Evolutionary conservation across 92 coral and sea anemone species (phyloP).

Genomic region (Epizoanthus fatuus): DNA sequence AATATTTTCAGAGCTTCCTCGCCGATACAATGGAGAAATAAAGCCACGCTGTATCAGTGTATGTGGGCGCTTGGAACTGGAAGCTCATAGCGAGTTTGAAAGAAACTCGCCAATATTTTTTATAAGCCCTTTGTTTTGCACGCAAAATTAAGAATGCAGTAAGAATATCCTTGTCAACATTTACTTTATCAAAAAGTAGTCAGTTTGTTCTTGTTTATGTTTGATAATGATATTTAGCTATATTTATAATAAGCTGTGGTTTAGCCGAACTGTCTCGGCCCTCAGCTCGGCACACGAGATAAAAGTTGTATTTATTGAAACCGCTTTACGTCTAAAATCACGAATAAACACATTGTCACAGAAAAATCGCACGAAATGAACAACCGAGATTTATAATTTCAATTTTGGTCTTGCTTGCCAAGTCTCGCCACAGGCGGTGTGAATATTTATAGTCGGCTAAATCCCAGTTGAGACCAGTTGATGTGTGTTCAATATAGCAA

Average conservation of each 20-base stretch:
- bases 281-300: constrained; percentile 1
- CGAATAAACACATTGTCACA: not conserved
- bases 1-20: too few relatives aligned
- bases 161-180: not conserved
- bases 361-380: constrained; percentile 7
- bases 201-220: constrained; percentile 5
- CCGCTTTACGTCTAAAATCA: not conserved
- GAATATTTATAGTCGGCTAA: constrained; percentile 13
- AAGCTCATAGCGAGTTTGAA: not conserved
- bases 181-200: constrained; percentile 2
- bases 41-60: too few relatives aligned
- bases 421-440: constrained; percentile 9
- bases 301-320: not conserved
- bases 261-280: constrained; percentile 21
- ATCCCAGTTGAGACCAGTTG: not conserved
- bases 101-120: not conserved
- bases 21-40: too few relatives aligned
- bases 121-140: not conserved
- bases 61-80: not conserved
- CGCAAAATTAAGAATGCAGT: not conserved
- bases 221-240: constrained; percentile 3
- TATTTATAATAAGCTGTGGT: not conserved
- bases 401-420: not conserved
- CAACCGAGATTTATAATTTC: not conserved
- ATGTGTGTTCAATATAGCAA: not conserved